Conservation (phyloP, 2,113 vertebrate species). For the Myotis yumanensis region DNA sequence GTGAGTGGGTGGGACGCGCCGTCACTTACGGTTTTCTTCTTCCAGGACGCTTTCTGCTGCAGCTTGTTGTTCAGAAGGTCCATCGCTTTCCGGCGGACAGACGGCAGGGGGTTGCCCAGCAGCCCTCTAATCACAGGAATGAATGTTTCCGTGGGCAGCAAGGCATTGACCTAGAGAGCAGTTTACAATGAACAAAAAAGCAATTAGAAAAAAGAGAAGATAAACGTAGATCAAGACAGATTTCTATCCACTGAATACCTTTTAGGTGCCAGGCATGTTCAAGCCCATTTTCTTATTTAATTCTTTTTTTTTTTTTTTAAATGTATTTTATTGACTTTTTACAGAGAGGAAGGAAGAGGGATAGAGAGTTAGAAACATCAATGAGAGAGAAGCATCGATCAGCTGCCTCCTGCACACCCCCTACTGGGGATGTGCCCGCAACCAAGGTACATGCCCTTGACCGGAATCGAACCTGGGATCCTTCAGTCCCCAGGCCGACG, state of each 20-base stretch:
- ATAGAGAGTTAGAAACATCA: no score
- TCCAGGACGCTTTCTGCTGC: conserved; percentile 89
- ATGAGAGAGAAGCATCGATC: no score
- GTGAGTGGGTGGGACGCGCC: rapidly evolving
- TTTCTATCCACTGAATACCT: not conserved
- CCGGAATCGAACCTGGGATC: no score
- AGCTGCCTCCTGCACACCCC: no score
- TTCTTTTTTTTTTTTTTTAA: no score
- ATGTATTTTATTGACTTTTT: no score
- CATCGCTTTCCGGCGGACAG: conserved; percentile 95
- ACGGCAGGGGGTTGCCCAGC: conserved; percentile 89
- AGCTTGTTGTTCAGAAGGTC: conserved; percentile 97
- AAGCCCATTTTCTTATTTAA: not conserved
- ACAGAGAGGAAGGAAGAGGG: no score
- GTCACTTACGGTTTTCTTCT: conserved; percentile 85
- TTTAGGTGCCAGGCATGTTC: not conserved
- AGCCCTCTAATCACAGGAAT: conserved; percentile 92
- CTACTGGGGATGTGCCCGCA: no score
- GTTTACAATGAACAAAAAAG: not conserved
- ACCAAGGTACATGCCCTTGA: no score
- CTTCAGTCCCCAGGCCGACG: no score
- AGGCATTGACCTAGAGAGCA: conserved; percentile 89
- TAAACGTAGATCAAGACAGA: not conserved
- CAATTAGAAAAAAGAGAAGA: not conserved
- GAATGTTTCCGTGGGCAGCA: conserved; percentile 94